A percentile compares a stretch with the other conserved stretches of the same genome.
phyloP scores from a whole-genome alignment of 1,140 invertebrate genomes.

The Drosophila ogumai region DNA sequence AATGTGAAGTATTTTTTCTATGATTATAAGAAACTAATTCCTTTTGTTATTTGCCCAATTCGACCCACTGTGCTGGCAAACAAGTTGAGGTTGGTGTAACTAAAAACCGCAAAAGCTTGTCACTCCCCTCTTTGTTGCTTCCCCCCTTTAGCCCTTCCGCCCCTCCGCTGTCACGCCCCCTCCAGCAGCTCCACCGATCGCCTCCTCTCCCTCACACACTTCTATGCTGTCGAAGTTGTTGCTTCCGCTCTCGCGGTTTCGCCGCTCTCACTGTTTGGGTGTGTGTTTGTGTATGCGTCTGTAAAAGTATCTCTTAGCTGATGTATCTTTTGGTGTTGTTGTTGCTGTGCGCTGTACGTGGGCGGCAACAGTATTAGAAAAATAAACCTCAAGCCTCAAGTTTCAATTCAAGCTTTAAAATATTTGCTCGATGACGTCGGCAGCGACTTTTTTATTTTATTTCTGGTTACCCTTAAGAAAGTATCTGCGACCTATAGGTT shows the following conservation, averaged over 20 bases:
- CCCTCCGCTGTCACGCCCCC: slow-evolving; percentile 42
- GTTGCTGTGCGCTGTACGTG: slow-evolving; percentile 53
- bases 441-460: slow-evolving; percentile 39
- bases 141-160: slow-evolving; percentile 3
- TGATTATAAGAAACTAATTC: not conserved
- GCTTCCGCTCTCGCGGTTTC: slow-evolving; percentile 70
- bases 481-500: not conserved
- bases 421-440: slow-evolving; percentile 76
- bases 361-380: slow-evolving; percentile 68
- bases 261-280: slow-evolving; percentile 17
- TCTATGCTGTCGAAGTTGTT: slow-evolving; percentile 65
- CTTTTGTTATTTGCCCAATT: not conserved
- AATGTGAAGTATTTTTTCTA: not conserved
- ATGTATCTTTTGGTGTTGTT: slow-evolving; percentile 34
- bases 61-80: slow-evolving; percentile 52
- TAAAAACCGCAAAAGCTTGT: slow-evolving; percentile 80
- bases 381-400: slow-evolving; percentile 60
- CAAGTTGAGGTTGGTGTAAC: slow-evolving; percentile 70
- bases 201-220: slow-evolving; percentile 11
- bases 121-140: slow-evolving; percentile 34
- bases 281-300: slow-evolving; percentile 18
- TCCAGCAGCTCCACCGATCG: slow-evolving; percentile 9
- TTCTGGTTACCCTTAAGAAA: slow-evolving; percentile 15
- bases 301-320: slow-evolving; percentile 71
- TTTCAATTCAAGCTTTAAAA: slow-evolving; percentile 68